Conservation (phyloP, 2,888 invertebrate genomes). For the Lycophotia porphyrea region DNA sequence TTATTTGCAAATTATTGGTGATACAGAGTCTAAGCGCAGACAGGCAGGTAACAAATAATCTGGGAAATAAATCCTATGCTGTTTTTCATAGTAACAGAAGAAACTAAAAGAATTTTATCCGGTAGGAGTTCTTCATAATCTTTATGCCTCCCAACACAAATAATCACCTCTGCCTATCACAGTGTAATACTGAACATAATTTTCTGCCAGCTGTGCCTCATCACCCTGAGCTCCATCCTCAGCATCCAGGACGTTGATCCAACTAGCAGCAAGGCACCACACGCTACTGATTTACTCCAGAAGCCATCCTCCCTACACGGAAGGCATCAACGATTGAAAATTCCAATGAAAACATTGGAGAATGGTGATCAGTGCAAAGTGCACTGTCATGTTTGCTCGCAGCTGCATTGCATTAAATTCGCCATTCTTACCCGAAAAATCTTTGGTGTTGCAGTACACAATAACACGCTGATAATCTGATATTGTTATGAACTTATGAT, state of each 20-base stretch:
- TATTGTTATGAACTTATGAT: conserved; percentile 21
- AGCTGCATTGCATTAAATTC: background rate
- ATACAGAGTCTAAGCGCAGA: background rate
- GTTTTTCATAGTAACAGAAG: background rate
- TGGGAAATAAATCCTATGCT: background rate
- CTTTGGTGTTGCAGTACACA: conserved; percentile 3
- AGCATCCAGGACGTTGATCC: background rate
- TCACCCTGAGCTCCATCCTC: background rate
- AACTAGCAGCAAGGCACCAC: background rate
- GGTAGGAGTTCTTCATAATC: no score
- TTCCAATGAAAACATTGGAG: background rate
- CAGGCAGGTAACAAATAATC: background rate
- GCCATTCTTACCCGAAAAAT: background rate
- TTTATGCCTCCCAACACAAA: background rate
- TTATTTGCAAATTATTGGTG: no score
- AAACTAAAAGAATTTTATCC: background rate
- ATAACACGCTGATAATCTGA: conserved; percentile 1
- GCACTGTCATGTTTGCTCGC: no score
- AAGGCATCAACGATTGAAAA: background rate
- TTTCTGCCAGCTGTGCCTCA: background rate
- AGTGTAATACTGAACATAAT: background rate
- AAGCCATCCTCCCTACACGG: background rate
- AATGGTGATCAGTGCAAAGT: background rate
- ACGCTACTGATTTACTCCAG: background rate
- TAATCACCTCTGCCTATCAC: background rate